Base-by-base conservation (phyloP, 1,140 invertebrate genomes). In the Heliothis virescens region DNA sequence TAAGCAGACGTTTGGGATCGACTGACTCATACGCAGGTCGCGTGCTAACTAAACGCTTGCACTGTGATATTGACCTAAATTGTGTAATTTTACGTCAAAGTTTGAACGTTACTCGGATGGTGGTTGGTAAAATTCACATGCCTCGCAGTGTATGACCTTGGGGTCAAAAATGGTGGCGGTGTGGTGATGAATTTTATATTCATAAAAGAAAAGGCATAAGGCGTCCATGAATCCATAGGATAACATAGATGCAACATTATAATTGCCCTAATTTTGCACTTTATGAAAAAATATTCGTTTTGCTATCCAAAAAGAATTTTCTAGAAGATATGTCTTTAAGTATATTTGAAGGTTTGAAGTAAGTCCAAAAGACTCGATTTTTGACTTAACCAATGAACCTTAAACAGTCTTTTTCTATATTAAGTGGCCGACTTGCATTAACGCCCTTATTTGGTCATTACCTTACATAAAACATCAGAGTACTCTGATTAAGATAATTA, bases 51-150 rank as follows among this genome's bases (percentile, higher is more conserved):
- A 59, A 74, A 47, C 81, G 52, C 65, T 69, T 52, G 18, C 47
- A 80, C 62, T 78, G 76, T 84, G 89, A 80, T 90, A 90, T 89
- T 91, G 89, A 89, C 89, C 90, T 79, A 86, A 89, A 90, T 90
- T 85, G 82, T 85, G 85, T 85, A 84, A 89, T 86, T 90, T 84
- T 82, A 86, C 81, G 78, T 75, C 48, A 16, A 65, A 65, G 52
- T 77, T 52, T 26, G 34, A 12, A 47, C 26, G 26, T 60, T 50
- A 47, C 65, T 79, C 78, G 71, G 72, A 34, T 59, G 21, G 55
- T 69, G 67, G 67, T 72, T 79, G 57, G 60, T 59, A 79, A 80
- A 79, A 55, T 67, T 65, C 62, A 65, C 62, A 65, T 60, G 60
- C 60, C 71, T 77, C 72, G 34, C 34, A 48, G 80, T 16, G 62